phyloP scores from a whole-genome alignment of 2,888 invertebrate species.

The Drosophila neotestacea region DNA sequence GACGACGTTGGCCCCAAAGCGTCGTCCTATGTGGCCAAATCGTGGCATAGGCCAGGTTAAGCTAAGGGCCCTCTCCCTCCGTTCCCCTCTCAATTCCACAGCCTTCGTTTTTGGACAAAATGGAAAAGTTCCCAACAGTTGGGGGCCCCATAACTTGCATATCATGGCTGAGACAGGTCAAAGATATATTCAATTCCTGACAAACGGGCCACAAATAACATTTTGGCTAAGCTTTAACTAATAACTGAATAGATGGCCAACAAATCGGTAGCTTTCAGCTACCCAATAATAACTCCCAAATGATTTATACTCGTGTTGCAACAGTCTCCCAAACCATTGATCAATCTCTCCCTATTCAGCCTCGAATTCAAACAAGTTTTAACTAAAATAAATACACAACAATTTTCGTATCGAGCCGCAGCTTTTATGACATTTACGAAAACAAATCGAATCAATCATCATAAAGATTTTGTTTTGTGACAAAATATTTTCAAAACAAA shows the following conservation, averaged over 20 bases:
- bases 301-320: slow-evolving; percentile 8
- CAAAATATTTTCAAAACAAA: slow-evolving; percentile 12
- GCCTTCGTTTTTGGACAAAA: slow-evolving; percentile 46
- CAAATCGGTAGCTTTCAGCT: slow-evolving; percentile 32
- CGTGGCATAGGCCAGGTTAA: slow-evolving; percentile 54
- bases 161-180: slow-evolving; percentile 36
- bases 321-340: slow-evolving; percentile 3
- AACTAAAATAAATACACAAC: neutral
- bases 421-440: neutral
- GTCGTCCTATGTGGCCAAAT: slow-evolving; percentile 57
- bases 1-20: slow-evolving; percentile 69
- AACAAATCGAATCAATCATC: slow-evolving; percentile 25
- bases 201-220: slow-evolving; percentile 18
- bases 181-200: slow-evolving; percentile 13
- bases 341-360: neutral
- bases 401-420: neutral
- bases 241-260: slow-evolving; percentile 17
- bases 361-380: slow-evolving; percentile 11
- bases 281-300: slow-evolving; percentile 16
- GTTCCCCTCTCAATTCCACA: neutral
- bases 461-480: slow-evolving; percentile 18
- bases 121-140: slow-evolving; percentile 78
- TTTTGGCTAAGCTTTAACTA: slow-evolving; percentile 31
- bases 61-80: slow-evolving; percentile 6
- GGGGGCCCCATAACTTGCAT: slow-evolving; percentile 76